A percentile compares a stretch with the other conserved stretches of the same genome.
These are phyloP conservation scores for Cavia porcellus DNA, from an alignment of 2,113 vertebrate species.

Conservation along the genomic window DNA sequence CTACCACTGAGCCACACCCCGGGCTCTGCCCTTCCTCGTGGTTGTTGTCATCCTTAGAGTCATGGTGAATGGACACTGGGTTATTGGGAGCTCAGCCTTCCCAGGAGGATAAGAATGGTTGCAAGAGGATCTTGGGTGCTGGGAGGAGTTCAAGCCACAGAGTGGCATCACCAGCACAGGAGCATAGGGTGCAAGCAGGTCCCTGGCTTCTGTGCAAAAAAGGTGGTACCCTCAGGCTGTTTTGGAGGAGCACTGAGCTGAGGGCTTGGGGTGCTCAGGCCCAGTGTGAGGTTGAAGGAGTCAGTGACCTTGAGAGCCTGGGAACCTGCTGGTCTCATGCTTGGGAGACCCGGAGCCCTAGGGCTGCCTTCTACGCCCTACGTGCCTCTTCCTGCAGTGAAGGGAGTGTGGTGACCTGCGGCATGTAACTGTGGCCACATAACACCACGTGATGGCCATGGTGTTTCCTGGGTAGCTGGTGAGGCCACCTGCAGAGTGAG, in stretches of 20 bases:
- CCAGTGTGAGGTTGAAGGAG: not conserved
- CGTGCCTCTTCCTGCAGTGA: not conserved
- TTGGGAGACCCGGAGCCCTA: not conserved
- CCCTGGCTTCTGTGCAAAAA: not conserved
- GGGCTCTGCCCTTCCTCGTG: too few species aligned
- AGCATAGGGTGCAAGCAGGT: accelerated
- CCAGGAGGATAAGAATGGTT: not conserved
- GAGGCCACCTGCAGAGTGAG: not conserved
- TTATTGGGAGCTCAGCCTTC: not conserved
- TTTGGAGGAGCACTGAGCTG: not conserved
- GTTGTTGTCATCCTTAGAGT: not conserved
- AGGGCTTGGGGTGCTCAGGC: not conserved
- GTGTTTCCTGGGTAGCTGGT: not conserved
- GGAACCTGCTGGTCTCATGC: not conserved
- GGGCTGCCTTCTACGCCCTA: not conserved
- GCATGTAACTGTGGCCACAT: not conserved
- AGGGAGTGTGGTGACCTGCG: not conserved
- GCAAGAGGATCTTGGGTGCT: not conserved
- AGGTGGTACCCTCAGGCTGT: not conserved
- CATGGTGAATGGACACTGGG: too few species aligned
- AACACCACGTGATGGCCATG: not conserved
- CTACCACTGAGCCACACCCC: not conserved
- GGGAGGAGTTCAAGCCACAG: not conserved
- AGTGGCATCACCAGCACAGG: not conserved
- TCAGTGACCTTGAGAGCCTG: not conserved